Percentiles rank a stretch among this genome's conserved stretches.
Evolutionary conservation across 1,140 invertebrate species (phyloP).

Genomic region (Drosophila rufa): DNA sequence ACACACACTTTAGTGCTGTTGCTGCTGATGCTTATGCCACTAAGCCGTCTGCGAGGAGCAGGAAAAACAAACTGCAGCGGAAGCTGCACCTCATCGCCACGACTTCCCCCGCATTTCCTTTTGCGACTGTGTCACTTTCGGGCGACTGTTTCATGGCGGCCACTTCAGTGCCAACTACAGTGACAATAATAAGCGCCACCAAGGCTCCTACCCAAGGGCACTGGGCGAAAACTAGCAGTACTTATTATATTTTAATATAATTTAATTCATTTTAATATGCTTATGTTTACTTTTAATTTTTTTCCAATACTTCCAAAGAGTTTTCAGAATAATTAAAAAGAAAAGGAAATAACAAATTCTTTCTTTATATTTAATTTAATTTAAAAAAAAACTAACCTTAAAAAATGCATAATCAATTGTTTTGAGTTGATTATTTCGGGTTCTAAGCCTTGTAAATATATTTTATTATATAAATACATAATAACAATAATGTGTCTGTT

Average conservation of each 20-base stretch:
- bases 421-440: rapidly evolving
- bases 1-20: conserved; percentile 6
- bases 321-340: too few relatives aligned
- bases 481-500: not conserved
- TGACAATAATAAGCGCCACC: conserved; percentile 75
- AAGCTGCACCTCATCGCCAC: conserved; percentile 65
- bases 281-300: not conserved
- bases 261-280: not conserved
- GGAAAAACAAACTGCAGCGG: conserved; percentile 77
- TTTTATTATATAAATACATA: not conserved
- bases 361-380: too few relatives aligned
- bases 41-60: conserved; percentile 71
- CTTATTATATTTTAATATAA: not conserved
- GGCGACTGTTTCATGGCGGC: conserved; percentile 73
- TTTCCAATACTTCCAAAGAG: too few relatives aligned
- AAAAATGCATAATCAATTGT: too few relatives aligned
- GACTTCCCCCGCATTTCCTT: conserved; percentile 14
- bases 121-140: conserved; percentile 61
- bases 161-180: conserved; percentile 79
- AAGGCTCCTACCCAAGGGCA: conserved; percentile 25
- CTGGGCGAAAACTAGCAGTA: not conserved
- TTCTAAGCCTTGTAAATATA: not conserved
- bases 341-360: too few relatives aligned
- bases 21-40: conserved; percentile 52
- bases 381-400: too few relatives aligned